Conservation (phyloP, 2,888 invertebrate species). For the Lomographa bimaculata region DNA sequence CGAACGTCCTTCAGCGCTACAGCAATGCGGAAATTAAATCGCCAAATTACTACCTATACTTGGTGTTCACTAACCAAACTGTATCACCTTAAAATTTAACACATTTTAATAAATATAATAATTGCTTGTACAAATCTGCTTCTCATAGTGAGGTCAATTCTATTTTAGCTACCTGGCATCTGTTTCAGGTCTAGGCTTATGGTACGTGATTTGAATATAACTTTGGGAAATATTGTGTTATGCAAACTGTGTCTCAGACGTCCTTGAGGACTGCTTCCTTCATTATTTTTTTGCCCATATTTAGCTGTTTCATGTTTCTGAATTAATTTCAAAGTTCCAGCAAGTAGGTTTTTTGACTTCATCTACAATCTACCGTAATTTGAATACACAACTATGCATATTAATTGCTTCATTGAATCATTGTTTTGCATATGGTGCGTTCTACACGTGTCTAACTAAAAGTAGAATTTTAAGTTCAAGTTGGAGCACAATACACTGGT, state of each 20-base stretch:
- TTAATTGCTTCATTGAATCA: neutral
- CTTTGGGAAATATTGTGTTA: conserved; percentile 42
- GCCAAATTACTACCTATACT: conserved; percentile 69
- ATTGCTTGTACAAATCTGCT: neutral
- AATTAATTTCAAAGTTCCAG: neutral
- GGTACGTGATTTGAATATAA: conserved; percentile 44
- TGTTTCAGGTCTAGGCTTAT: conserved; percentile 35
- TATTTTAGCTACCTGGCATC: conserved; percentile 37
- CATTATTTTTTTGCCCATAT: conserved; percentile 38
- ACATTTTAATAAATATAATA: neutral
- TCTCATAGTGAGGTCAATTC: conserved; percentile 40
- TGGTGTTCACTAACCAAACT: conserved; percentile 34
- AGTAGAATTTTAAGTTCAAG: conserved; percentile 14
- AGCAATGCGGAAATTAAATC: conserved; percentile 71
- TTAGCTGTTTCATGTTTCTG: conserved; percentile 1
- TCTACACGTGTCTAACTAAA: neutral
- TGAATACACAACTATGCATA: conserved; percentile 2
- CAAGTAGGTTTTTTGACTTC: neutral
- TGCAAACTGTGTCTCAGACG: conserved; percentile 47
- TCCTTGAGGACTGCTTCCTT: conserved; percentile 48
- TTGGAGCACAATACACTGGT: conserved; percentile 16
- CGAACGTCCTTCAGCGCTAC: conserved; percentile 69
- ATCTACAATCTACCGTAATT: neutral
- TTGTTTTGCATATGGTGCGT: too few relatives aligned
- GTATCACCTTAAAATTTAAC: too few relatives aligned